phyloP scores from a whole-genome alignment of 2,797 vertebrate genomes.

The Pelodytes ibericus region DNA sequence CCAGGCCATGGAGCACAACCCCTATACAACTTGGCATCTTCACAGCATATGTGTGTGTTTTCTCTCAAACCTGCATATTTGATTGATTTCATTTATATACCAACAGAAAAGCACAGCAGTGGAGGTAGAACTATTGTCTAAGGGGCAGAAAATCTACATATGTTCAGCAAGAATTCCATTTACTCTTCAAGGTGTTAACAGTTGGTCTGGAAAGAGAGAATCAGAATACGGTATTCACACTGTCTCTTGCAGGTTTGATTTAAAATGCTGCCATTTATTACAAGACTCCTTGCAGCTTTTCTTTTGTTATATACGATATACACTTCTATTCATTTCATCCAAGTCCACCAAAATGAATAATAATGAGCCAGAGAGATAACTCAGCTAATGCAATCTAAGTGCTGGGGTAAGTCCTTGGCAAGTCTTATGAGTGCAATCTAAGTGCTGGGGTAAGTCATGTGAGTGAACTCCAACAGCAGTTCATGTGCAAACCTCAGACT shows the following conservation, averaged over 20 bases:
- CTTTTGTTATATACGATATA: too few relatives aligned
- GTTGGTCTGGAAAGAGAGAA: background rate
- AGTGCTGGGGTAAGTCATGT: too few relatives aligned
- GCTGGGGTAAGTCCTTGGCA: too few relatives aligned
- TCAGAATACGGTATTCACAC: background rate
- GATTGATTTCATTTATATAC: constrained; percentile 3
- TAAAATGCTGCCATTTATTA: too few relatives aligned
- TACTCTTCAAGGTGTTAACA: background rate
- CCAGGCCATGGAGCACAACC: background rate
- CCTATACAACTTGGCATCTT: background rate
- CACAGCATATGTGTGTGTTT: constrained; percentile 4
- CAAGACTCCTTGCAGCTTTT: too few relatives aligned
- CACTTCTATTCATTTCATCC: too few relatives aligned
- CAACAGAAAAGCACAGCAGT: constrained; percentile 1
- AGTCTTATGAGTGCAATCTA: too few relatives aligned
- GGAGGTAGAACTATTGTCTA: background rate
- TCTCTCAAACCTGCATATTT: background rate
- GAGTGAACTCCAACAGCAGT: too few relatives aligned
- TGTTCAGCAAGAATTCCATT: background rate
- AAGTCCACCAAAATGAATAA: too few relatives aligned
- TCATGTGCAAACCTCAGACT: too few relatives aligned
- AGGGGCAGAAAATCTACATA: background rate
- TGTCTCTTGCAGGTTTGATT: background rate
- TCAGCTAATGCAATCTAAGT: too few relatives aligned
- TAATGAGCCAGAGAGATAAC: too few relatives aligned